Evolutionary conservation across 2,888 invertebrate species (phyloP).

Genomic region (Endotricha flammealis): DNA sequence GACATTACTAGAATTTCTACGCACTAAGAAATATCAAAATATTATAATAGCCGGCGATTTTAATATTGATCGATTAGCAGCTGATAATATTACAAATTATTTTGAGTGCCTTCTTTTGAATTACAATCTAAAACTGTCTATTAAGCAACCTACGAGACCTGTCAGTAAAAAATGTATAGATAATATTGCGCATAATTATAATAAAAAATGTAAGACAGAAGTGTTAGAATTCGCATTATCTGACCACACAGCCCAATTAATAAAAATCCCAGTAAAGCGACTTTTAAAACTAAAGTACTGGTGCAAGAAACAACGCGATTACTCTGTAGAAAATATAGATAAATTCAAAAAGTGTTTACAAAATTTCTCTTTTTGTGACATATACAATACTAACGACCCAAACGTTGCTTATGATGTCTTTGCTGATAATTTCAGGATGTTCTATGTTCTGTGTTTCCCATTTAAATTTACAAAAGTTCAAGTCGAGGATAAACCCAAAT

Average conservation of each 20-base stretch:
- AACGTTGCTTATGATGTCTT: conserved; percentile 6
- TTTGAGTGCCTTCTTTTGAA: conserved; percentile 12
- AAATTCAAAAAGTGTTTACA: conserved; percentile 6
- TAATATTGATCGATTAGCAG: too few relatives aligned
- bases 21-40: too few relatives aligned
- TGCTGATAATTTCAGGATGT: not conserved
- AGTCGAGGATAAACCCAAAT: not conserved
- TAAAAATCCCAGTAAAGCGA: conserved; percentile 3
- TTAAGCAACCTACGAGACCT: conserved; percentile 13
- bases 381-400: conserved; percentile 1
- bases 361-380: conserved; percentile 2
- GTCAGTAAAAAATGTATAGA: conserved; percentile 13
- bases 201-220: conserved; percentile 5
- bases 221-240: conserved; percentile 10
- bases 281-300: not conserved
- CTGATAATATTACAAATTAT: too few relatives aligned
- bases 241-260: conserved; percentile 11
- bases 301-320: conserved; percentile 5
- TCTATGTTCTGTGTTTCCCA: conserved; percentile 4
- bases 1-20: not conserved
- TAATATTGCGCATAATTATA: conserved; percentile 12
- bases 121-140: conserved; percentile 13
- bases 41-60: too few relatives aligned
- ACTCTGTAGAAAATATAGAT: conserved; percentile 1
- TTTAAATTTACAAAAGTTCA: not conserved